These are phyloP conservation scores for Pyrocephalus nanus DNA, from an alignment of 2,797 vertebrate species.

Conservation along the genomic window DNA sequence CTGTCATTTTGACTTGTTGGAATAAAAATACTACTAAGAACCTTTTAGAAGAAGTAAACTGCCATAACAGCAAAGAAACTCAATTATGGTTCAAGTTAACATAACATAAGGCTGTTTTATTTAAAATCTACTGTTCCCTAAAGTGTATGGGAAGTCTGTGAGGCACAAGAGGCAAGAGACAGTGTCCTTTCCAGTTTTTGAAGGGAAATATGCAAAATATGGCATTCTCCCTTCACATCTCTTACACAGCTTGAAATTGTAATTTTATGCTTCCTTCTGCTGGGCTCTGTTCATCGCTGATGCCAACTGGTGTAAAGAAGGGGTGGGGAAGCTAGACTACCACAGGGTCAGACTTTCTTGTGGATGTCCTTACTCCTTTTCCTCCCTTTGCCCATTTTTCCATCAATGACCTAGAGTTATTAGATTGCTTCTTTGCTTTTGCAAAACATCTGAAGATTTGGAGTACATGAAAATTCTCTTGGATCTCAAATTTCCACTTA, in stretches of 20 bases:
- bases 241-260: neutral
- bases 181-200: neutral
- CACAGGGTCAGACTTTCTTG: neutral
- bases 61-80: neutral
- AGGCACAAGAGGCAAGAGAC: neutral
- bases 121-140: neutral
- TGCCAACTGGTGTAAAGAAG: neutral
- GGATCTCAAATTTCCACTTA: neutral
- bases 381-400: neutral
- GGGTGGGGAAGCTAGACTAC: neutral
- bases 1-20: neutral
- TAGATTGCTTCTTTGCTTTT: neutral
- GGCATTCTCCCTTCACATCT: neutral
- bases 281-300: neutral
- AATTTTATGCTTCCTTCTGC: neutral
- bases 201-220: neutral
- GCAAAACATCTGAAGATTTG: neutral
- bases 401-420: neutral
- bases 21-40: neutral
- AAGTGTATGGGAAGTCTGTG: neutral
- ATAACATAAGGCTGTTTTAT: neutral
- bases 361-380: neutral
- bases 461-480: neutral
- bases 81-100: neutral
- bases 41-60: neutral